Conservation (phyloP, 2,113 vertebrate species). For the Clarias magur region DNA sequence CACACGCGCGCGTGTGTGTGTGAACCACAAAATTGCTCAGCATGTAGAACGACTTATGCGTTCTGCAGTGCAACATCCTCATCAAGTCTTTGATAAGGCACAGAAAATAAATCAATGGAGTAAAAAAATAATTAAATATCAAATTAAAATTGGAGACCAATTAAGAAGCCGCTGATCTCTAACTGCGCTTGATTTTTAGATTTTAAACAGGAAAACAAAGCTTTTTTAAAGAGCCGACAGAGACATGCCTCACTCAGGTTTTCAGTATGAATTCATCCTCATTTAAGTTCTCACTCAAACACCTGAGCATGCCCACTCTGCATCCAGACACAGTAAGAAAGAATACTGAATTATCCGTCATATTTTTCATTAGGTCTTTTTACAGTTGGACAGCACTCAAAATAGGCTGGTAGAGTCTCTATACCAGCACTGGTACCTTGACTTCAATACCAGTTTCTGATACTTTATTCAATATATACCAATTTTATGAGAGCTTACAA, state of each 20-base stretch:
- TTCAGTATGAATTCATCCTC: not conserved
- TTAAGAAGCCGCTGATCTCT: too few species aligned
- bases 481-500: too few species aligned
- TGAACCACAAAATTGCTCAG: too few species aligned
- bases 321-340: not conserved
- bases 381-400: not conserved
- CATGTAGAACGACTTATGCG: too few species aligned
- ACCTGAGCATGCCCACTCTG: not conserved
- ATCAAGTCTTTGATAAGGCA: not conserved
- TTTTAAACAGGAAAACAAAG: not conserved
- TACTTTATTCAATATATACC: too few species aligned
- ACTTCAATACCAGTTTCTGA: too few species aligned
- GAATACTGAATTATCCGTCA: too few species aligned
- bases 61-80: too few species aligned
- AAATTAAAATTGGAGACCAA: not conserved
- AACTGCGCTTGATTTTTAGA: too few species aligned
- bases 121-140: not conserved
- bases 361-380: not conserved
- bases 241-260: not conserved
- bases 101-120: not conserved
- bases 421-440: too few species aligned
- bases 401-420: too few species aligned
- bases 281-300: not conserved
- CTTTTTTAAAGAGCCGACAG: not conserved
- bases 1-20: too few species aligned